These are phyloP conservation scores for Odontamblyopus rebecca DNA, from an alignment of 2,797 vertebrate species.

Conservation along the genomic window DNA sequence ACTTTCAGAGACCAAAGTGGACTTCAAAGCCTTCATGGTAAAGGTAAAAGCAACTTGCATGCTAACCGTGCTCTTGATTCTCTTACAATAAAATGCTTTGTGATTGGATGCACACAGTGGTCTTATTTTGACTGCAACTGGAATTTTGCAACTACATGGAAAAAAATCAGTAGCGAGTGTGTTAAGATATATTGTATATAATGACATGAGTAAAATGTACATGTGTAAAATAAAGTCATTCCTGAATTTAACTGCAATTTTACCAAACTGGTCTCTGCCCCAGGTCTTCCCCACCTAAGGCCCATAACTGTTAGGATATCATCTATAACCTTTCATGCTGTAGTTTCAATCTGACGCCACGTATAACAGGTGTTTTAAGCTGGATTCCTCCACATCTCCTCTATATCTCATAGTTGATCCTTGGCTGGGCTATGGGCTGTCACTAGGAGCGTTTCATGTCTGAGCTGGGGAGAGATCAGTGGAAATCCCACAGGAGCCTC, in stretches of 20 bases:
- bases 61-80: no score
- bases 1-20: no score
- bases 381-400: slow-evolving; percentile 1
- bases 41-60: no score
- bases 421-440: slow-evolving; percentile 75
- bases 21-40: no score
- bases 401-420: slow-evolving; percentile 41
- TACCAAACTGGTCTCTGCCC: neutral
- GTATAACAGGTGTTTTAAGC: slow-evolving; percentile 66
- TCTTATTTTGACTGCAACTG: no score
- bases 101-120: no score
- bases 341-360: slow-evolving; percentile 23
- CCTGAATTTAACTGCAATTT: neutral
- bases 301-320: neutral
- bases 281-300: neutral
- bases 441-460: slow-evolving; percentile 76
- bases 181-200: no score
- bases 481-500: slow-evolving; percentile 66
- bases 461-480: slow-evolving; percentile 77
- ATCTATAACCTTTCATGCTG: neutral
- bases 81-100: no score
- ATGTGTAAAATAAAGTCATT: no score
- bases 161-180: no score
- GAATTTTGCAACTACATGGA: no score
- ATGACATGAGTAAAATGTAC: no score